Evolutionary conservation across 2,797 vertebrate species (phyloP).

Genomic region (Poeciliopsis infans): DNA sequence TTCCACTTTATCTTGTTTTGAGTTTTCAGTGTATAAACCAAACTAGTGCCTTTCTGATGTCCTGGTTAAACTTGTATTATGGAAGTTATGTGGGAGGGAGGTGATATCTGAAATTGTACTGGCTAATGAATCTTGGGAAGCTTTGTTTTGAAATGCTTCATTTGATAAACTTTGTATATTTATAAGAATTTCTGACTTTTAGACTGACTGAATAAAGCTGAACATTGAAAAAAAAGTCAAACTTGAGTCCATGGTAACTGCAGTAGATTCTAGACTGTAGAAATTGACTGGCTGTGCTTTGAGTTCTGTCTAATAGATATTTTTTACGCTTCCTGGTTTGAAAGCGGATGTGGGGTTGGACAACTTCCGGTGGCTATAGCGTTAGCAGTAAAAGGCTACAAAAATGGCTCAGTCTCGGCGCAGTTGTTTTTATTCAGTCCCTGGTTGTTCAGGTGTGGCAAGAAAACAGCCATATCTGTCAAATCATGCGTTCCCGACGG

Average conservation of each 20-base stretch:
- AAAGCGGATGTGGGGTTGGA: no score
- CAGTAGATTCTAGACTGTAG: no score
- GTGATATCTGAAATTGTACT: neutral
- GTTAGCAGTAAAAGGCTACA: no score
- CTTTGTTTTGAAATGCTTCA: neutral
- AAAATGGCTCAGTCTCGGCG: no score
- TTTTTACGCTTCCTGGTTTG: no score
- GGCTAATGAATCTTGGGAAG: neutral
- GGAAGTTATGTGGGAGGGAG: neutral
- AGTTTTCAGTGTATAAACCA: neutral
- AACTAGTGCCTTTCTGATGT: neutral
- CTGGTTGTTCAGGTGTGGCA: no score
- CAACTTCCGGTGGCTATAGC: no score
- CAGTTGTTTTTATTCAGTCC: no score
- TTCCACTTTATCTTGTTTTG: neutral
- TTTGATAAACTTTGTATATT: neutral
- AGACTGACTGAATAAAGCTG: neutral
- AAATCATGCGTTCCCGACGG: no score
- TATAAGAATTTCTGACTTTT: neutral
- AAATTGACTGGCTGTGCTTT: neutral
- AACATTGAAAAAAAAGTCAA: neutral
- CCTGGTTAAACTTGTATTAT: neutral
- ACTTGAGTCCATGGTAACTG: neutral
- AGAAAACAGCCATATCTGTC: no score
- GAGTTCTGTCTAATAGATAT: no score